Conservation (phyloP, 2,888 invertebrate genomes). For the Drosophila algonquin region DNA sequence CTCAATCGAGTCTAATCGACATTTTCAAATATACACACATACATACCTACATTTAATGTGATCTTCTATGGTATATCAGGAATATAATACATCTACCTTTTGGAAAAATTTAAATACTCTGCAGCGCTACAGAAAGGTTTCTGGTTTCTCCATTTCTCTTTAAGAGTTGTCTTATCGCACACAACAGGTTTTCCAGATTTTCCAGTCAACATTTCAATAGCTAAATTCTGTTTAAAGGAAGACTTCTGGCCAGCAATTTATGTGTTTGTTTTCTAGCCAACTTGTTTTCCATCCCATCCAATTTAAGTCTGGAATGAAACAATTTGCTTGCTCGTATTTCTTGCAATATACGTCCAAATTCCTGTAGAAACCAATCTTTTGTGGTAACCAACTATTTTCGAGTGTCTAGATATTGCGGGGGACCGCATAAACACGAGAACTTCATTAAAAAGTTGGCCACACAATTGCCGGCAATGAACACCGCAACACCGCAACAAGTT, state of each 20-base stretch:
- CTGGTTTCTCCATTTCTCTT: neutral
- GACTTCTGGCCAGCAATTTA: neutral
- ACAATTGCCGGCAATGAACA: constrained; percentile 28
- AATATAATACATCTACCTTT: too few species aligned
- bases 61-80: too few species aligned
- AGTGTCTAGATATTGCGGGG: neutral
- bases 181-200: neutral
- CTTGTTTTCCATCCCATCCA: neutral
- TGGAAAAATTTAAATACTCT: neutral
- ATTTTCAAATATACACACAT: neutral
- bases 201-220: neutral
- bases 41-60: neutral
- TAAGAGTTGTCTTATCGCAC: neutral
- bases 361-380: neutral
- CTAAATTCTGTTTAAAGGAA: neutral
- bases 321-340: neutral
- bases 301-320: neutral
- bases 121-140: neutral
- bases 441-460: constrained; percentile 38
- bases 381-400: constrained; percentile 9
- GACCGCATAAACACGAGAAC: neutral
- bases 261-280: neutral
- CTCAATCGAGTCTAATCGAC: neutral
- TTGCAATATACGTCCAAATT: neutral
- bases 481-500: constrained; percentile 45